Conservation (phyloP, 2,888 invertebrate genomes). For the Syrphus vitripennis region DNA sequence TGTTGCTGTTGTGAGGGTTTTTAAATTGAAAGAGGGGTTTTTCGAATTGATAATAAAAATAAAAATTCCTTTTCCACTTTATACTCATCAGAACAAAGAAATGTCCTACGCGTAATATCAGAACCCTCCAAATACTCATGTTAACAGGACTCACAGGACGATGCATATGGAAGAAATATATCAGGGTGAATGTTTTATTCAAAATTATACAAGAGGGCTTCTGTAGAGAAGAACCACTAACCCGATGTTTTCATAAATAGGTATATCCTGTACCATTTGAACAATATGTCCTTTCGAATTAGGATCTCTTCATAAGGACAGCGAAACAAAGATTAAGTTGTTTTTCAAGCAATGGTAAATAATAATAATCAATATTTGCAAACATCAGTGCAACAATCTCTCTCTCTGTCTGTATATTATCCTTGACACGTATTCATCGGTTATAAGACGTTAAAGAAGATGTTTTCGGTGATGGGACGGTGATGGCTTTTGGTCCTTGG, state of each 20-base stretch:
- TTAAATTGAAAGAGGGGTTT: background rate
- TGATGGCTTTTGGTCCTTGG: background rate
- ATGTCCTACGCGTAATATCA: slow-evolving; percentile 1
- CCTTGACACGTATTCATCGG: slow-evolving; percentile 42
- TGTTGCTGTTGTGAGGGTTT: background rate
- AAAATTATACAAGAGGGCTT: background rate
- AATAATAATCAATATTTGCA: slow-evolving; percentile 61
- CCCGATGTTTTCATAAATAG: slow-evolving; percentile 27
- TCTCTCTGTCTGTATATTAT: slow-evolving; percentile 8
- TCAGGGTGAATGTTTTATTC: slow-evolving; percentile 33
- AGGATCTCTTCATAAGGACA: background rate
- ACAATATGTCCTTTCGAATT: slow-evolving; percentile 55
- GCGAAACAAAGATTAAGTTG: background rate
- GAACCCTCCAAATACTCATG: background rate
- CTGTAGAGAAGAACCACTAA: background rate
- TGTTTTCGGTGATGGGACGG: background rate
- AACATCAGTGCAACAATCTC: slow-evolving; percentile 43
- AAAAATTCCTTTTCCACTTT: slow-evolving; percentile 30
- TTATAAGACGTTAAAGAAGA: slow-evolving; percentile 17
- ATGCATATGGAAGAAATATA: background rate
- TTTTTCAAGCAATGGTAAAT: background rate
- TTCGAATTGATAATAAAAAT: background rate
- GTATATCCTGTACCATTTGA: slow-evolving; percentile 22
- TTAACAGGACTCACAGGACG: slow-evolving; percentile 1
- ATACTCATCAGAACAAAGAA: slow-evolving; percentile 33